These are phyloP conservation scores for Drosophila birchii DNA, from an alignment of 2,888 invertebrate species.

Conservation along the genomic window DNA sequence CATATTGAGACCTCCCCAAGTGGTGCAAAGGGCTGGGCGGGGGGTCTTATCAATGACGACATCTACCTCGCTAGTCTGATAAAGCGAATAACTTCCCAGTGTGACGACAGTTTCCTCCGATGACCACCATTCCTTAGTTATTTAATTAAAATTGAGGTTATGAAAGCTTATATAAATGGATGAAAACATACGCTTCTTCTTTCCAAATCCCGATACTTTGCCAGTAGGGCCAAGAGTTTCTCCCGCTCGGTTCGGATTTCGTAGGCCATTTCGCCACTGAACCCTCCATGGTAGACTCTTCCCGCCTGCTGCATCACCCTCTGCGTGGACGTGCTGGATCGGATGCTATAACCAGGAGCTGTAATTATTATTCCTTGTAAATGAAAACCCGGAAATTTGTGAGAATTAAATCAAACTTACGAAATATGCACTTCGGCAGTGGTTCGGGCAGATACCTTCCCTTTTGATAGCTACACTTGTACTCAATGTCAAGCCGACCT, in stretches of 20 bases:
- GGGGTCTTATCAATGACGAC: conserved; percentile 84
- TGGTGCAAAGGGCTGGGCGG: conserved; percentile 89
- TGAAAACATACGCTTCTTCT: conserved; percentile 65
- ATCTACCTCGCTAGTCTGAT: conserved; percentile 74
- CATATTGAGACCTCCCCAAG: conserved; percentile 92
- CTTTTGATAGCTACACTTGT: conserved; percentile 88
- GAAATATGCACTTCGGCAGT: conserved; percentile 90
- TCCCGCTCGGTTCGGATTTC: conserved; percentile 70
- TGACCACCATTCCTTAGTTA: conserved; percentile 81
- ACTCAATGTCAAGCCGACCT: conserved; percentile 87
- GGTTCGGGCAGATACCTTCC: conserved; percentile 89
- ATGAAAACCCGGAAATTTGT: neutral
- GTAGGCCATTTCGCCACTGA: conserved; percentile 54
- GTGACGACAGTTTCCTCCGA: conserved; percentile 78
- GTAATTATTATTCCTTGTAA: neutral
- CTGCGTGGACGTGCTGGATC: conserved; percentile 43
- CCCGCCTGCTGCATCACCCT: conserved; percentile 51
- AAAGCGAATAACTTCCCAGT: conserved; percentile 77
- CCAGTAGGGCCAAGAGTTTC: conserved; percentile 68
- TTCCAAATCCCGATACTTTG: conserved; percentile 73
- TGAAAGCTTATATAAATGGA: neutral
- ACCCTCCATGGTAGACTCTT: conserved; percentile 44
- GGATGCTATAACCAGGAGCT: conserved; percentile 74
- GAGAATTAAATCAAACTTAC: conserved; percentile 83
- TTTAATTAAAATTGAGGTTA: neutral